Evolutionary conservation across 1,140 invertebrate genomes (phyloP).

Genomic region (Lethocerus indicus): DNA sequence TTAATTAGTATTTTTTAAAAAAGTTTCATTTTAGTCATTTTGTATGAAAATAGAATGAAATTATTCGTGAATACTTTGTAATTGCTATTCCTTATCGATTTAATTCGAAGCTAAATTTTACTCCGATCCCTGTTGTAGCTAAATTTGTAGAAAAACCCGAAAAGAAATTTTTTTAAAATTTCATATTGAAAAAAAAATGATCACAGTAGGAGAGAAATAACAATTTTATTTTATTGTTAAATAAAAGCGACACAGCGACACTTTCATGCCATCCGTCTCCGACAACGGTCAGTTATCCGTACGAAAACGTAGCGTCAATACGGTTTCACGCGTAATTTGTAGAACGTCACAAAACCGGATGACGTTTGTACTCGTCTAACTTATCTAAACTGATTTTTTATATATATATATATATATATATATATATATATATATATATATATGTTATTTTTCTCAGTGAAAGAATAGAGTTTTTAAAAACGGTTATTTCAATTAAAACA

Average conservation of each 20-base stretch:
- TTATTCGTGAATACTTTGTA: background rate
- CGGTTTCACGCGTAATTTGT: background rate
- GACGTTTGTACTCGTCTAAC: background rate
- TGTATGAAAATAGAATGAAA: background rate
- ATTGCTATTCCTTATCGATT: background rate
- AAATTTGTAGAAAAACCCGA: background rate
- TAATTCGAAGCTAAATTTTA: background rate
- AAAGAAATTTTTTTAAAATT: background rate
- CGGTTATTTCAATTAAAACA: too few species aligned
- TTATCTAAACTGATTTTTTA: background rate
- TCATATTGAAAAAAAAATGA: too few species aligned
- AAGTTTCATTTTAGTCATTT: too few species aligned
- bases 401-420: background rate
- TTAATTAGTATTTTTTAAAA: too few species aligned
- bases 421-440: background rate
- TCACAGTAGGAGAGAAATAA: too few species aligned
- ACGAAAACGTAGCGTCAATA: background rate
- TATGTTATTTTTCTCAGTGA: too few species aligned
- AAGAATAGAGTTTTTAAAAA: too few species aligned
- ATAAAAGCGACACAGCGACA: conserved; percentile 48
- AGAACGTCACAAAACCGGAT: background rate
- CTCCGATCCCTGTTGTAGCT: background rate
- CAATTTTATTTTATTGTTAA: conserved; percentile 7
- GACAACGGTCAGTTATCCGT: conserved; percentile 50
- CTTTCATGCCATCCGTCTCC: conserved; percentile 55